Evolutionary conservation across 2,797 vertebrate species (phyloP).

Genomic region (Bufotes viridis): DNA sequence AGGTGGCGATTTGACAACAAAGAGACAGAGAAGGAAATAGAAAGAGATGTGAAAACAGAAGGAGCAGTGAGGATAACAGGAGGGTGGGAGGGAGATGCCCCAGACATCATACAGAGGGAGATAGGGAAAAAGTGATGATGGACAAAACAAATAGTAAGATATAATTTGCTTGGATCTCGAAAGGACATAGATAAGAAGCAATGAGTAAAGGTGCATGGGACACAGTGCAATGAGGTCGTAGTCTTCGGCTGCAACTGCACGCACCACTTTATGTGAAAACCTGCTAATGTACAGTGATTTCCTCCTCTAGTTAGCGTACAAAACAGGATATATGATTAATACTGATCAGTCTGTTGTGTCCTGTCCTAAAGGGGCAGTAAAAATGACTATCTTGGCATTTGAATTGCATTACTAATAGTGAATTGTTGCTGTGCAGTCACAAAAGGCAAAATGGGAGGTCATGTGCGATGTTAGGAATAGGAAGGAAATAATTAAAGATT

Average conservation of each 20-base stretch:
- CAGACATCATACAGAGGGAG: slow-evolving; percentile 29
- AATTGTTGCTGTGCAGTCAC: neutral
- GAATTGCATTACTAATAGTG: neutral
- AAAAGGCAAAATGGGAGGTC: slow-evolving; percentile 13
- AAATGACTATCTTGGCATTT: neutral
- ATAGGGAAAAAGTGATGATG: slow-evolving; percentile 12
- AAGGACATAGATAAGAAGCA: slow-evolving; percentile 19
- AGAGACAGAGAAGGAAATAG: slow-evolving; percentile 59
- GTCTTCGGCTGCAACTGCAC: neutral
- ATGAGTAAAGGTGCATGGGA: slow-evolving; percentile 8
- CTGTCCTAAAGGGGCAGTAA: slow-evolving; percentile 19
- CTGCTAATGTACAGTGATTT: neutral
- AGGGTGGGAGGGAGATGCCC: slow-evolving; percentile 40
- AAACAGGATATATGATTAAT: slow-evolving; percentile 22
- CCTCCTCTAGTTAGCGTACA: neutral
- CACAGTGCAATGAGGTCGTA: neutral
- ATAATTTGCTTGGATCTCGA: slow-evolving; percentile 26
- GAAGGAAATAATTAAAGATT: slow-evolving; percentile 29
- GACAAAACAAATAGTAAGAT: slow-evolving; percentile 41
- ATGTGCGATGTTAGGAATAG: neutral
- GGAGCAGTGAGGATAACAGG: slow-evolving; percentile 44
- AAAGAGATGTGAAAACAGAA: slow-evolving; percentile 59
- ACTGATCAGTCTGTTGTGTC: slow-evolving; percentile 8
- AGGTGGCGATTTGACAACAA: slow-evolving; percentile 62
- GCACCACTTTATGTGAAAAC: neutral